Evolutionary conservation across 1,140 invertebrate species (phyloP).

Genomic region (Nasonia vitripennis): DNA sequence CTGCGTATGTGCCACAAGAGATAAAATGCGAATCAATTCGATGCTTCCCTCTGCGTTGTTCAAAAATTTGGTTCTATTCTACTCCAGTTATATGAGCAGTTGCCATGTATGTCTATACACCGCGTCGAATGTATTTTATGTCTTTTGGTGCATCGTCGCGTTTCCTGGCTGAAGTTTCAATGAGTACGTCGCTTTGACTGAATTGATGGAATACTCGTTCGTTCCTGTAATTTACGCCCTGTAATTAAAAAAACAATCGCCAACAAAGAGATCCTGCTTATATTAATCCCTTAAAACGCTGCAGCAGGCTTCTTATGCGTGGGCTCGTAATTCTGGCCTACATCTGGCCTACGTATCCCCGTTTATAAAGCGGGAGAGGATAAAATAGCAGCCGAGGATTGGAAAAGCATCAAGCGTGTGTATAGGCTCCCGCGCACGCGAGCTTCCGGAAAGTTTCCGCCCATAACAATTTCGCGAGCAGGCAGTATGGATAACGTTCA

Average conservation of each 20-base stretch:
- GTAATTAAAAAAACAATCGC: no score
- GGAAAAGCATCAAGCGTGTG: conserved; percentile 33
- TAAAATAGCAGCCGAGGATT: background rate
- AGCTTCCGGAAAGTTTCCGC: conserved; percentile 40
- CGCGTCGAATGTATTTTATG: background rate
- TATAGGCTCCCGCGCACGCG: background rate
- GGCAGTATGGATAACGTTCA: conserved; percentile 55
- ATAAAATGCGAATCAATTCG: conserved; percentile 14
- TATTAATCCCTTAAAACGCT: no score
- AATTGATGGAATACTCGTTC: no score
- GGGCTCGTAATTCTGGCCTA: background rate
- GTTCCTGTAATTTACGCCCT: no score
- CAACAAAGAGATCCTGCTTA: no score
- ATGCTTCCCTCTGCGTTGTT: background rate
- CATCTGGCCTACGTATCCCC: background rate
- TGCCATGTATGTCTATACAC: background rate
- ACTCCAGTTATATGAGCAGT: background rate
- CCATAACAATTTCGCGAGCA: conserved; percentile 60
- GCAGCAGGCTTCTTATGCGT: background rate
- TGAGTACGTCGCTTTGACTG: background rate
- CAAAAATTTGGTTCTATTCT: background rate
- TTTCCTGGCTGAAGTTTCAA: background rate
- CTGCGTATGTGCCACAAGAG: background rate
- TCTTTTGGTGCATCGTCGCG: no score
- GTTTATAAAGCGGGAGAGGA: background rate